These are phyloP conservation scores for Dynastes hyllus DNA, from an alignment of 2,888 invertebrate genomes.

Conservation along the genomic window DNA sequence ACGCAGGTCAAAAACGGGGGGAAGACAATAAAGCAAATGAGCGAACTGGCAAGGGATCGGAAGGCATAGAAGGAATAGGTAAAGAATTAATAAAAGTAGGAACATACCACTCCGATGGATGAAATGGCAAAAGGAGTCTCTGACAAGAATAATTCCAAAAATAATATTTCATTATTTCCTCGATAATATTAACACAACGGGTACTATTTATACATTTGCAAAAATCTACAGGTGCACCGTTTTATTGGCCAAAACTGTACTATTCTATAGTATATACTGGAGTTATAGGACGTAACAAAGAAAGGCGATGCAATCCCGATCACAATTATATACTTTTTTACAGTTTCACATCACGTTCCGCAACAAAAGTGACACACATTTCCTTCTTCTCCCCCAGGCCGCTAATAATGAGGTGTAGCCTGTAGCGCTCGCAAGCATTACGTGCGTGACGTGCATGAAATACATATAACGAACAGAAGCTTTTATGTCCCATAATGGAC, in stretches of 20 bases:
- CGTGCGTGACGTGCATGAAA: slow-evolving; percentile 37
- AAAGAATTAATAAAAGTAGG: no score
- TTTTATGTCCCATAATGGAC: slow-evolving; percentile 28
- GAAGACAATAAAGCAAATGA: no score
- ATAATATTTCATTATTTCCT: no score
- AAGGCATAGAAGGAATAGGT: no score
- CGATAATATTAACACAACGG: no score
- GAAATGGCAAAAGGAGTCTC: no score
- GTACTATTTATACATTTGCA: not conserved
- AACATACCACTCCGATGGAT: no score
- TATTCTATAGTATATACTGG: not conserved
- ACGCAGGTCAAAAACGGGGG: no score
- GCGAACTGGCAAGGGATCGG: no score
- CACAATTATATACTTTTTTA: not conserved
- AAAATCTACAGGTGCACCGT: not conserved
- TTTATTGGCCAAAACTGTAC: not conserved
- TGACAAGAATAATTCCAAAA: no score
- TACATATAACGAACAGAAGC: slow-evolving; percentile 21
- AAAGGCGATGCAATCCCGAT: not conserved
- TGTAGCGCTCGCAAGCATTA: not conserved
- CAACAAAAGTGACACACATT: slow-evolving; percentile 5
- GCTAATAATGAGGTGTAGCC: slow-evolving; percentile 32
- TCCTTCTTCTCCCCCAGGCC: slow-evolving; percentile 8
- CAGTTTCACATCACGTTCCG: slow-evolving; percentile 6
- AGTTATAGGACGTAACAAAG: not conserved